Evolutionary conservation across 2,888 invertebrate species (phyloP), one percentile per base, ranked within the genome.

Genomic region (Gibbula magus): DNA sequence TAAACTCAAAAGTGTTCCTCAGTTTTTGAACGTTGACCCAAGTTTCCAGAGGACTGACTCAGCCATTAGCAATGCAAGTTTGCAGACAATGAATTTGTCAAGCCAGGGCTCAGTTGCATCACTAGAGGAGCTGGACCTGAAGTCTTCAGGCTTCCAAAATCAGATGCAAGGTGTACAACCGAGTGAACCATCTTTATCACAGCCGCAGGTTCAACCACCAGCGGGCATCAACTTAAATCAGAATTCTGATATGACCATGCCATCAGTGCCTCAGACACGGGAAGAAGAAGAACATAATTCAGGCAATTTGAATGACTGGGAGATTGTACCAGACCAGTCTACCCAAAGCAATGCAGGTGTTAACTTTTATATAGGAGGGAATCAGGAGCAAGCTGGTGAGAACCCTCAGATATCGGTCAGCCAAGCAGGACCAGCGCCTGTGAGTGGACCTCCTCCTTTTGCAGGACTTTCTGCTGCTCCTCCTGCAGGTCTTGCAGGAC

Each of bases 281-380:
- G 52, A 52, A 70, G 76, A 76, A 39, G 78, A 77, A 29, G 85
- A 84, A 45, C 76, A 81, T 66, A 84, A 86, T 29, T 79, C 82
- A 2, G 61, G 77, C 22, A 67, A 54, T 32, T 83, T 88, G 35
- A 84, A 86, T 82, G 89, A 89, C 76, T 89, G 90, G 90, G 89
- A 89, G 80, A 81, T 88, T 79, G 88, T 89, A 1, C 86, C 84
- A 13, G 75, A 83, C 16, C 80, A 80, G 45, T 53, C 66, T 75
- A 56, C 45, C 22, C 51, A 74, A 51, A 18, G 10, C 20, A 13
- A 29, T 2, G 61, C 61, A 16, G 61, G 61, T 16, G 61, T 29
- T 13, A 61, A 61, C 61, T 61, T 61, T 10, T 61, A 29, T 22
- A 61, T 61, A 25, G 61, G 61, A 29, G 61, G 61, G n/a, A 18